A percentile compares a stretch with the other conserved stretches of the same genome.
phyloP scores from a whole-genome alignment of 2,797 vertebrate species.

The Eulemur mongoz region DNA sequence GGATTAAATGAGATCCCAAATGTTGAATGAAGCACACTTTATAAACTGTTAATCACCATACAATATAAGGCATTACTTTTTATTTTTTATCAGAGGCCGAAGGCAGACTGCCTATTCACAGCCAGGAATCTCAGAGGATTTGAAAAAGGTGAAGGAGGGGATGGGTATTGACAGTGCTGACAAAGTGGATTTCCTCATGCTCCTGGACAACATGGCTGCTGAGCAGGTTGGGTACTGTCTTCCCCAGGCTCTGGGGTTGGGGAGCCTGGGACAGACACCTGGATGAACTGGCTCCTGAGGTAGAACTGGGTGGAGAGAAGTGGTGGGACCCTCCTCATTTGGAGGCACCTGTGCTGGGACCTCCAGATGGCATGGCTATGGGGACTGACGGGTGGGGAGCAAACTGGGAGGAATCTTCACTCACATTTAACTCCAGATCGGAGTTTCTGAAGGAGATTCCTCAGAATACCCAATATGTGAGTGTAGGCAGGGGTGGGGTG shows the following conservation, averaged over 20 bases:
- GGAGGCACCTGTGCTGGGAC: background rate
- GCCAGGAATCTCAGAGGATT: slow-evolving; percentile 91
- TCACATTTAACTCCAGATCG: background rate
- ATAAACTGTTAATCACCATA: background rate
- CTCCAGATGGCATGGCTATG: background rate
- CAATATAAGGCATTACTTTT: background rate
- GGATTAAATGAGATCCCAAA: background rate
- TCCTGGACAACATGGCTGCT: slow-evolving; percentile 94
- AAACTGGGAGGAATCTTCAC: background rate
- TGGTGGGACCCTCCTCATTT: background rate
- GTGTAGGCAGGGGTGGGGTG: too few species aligned
- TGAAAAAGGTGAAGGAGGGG: slow-evolving; percentile 89
- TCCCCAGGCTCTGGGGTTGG: background rate
- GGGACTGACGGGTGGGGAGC: background rate
- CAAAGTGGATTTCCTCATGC: slow-evolving; percentile 91
- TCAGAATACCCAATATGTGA: background rate
- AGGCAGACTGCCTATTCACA: slow-evolving; percentile 85
- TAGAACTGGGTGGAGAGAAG: background rate
- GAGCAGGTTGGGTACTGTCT: slow-evolving; percentile 89
- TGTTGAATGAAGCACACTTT: background rate
- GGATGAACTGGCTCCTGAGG: background rate
- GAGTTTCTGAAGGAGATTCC: background rate
- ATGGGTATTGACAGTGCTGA: slow-evolving; percentile 88
- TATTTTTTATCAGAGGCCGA: slow-evolving; percentile 85
- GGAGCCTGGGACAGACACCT: background rate